Evolutionary conservation across 64 coral and sea anemone genomes (phyloP).

Genomic region (Stichodactyla helianthus): DNA sequence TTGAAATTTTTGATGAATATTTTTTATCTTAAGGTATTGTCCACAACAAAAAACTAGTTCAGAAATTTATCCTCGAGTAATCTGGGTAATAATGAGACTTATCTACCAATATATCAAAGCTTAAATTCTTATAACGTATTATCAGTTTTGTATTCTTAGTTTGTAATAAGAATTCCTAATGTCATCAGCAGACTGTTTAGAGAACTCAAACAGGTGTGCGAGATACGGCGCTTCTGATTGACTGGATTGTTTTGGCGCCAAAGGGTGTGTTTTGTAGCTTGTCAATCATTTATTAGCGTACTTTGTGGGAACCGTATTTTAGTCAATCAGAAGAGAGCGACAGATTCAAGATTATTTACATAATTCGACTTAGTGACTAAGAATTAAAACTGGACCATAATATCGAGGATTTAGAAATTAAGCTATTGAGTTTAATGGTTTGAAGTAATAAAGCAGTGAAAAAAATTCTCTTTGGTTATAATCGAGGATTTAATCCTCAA

Average conservation of each 20-base stretch:
- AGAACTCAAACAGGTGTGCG: slow-evolving; percentile 10
- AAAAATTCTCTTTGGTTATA: background rate
- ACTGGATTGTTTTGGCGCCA: slow-evolving; percentile 12
- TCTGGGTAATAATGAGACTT: background rate
- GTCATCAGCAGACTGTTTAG: background rate
- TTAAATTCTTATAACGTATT: slow-evolving; percentile 4
- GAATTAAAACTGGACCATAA: background rate
- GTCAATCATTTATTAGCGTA: slow-evolving; percentile 31
- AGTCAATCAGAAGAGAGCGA: background rate
- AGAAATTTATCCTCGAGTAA: background rate
- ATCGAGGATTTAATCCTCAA: background rate
- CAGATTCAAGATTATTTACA: background rate
- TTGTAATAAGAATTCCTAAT: background rate
- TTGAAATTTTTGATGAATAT: background rate
- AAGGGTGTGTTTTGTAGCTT: slow-evolving; percentile 1
- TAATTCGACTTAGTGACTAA: background rate
- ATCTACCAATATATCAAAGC: background rate
- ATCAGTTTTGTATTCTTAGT: background rate
- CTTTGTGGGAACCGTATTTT: background rate
- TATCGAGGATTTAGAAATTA: background rate
- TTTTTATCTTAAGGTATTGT: background rate
- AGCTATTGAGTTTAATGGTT: background rate
- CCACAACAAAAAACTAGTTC: background rate
- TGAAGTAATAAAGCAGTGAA: background rate
- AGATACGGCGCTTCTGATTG: background rate